Percentiles rank a stretch among this genome's conserved stretches.
Conservation (phyloP, 2,113 vertebrate genomes). For the Symphodus melops region DNA sequence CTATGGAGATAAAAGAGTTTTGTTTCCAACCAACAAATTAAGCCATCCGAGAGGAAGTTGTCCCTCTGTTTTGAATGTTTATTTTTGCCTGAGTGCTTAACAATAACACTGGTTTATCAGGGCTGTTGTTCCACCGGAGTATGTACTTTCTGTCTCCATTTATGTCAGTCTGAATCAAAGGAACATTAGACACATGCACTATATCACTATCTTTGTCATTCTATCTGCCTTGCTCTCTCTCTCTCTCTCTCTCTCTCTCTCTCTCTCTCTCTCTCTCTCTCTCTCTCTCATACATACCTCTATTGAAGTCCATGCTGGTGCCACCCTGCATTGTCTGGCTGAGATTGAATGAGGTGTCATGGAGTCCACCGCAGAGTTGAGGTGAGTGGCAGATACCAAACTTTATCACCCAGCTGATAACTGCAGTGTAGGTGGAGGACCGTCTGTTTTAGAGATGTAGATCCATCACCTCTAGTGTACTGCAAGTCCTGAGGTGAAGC, state of each 20-base stretch:
- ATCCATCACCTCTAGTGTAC: slow-evolving; percentile 27
- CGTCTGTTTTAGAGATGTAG: slow-evolving; percentile 41
- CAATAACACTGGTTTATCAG: slow-evolving; percentile 40
- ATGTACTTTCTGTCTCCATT: slow-evolving; percentile 51
- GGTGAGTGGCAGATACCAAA: slow-evolving; percentile 55
- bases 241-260: not conserved
- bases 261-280: not conserved
- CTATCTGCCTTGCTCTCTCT: not conserved
- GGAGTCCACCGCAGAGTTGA: slow-evolving; percentile 55
- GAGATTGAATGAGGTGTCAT: slow-evolving; percentile 55
- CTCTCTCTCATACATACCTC: slow-evolving; percentile 7
- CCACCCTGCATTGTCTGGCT: slow-evolving; percentile 38
- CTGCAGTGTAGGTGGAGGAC: slow-evolving; percentile 38
- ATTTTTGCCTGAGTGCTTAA: slow-evolving; percentile 38
- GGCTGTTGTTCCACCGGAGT: slow-evolving; percentile 34
- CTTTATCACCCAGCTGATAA: slow-evolving; percentile 51
- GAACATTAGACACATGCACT: slow-evolving; percentile 22
- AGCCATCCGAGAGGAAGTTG: slow-evolving; percentile 2
- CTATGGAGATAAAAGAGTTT: slow-evolving; percentile 3
- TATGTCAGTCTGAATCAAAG: slow-evolving; percentile 33
- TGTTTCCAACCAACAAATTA: slow-evolving; percentile 34
- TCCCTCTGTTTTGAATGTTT: slow-evolving; percentile 25
- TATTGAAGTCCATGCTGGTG: slow-evolving; percentile 22
- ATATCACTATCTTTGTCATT: slow-evolving; percentile 4
- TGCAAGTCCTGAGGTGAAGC: slow-evolving; percentile 1